Conservation (phyloP, 1,140 invertebrate genomes). For the Trinorchestia longiramus region DNA sequence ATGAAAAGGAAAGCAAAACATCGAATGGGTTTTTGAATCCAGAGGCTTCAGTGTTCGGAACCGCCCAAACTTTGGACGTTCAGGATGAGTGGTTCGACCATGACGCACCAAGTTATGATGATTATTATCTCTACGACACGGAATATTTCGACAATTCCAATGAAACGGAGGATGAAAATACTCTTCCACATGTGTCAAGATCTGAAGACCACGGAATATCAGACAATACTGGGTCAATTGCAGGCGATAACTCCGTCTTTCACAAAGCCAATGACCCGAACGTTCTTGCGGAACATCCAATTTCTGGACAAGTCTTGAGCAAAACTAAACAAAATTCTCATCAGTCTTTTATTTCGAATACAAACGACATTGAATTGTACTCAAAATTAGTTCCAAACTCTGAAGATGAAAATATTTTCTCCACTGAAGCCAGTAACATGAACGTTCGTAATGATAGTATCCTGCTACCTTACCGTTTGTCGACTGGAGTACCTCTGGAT, state of each 20-base stretch:
- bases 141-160: neutral
- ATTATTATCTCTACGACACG: constrained; percentile 11
- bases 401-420: neutral
- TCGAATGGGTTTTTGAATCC: neutral
- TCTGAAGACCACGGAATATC: neutral
- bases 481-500: neutral
- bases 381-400: neutral
- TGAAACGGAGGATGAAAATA: neutral
- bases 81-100: neutral
- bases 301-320: neutral
- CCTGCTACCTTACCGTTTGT: neutral
- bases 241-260: neutral
- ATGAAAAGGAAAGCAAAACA: neutral
- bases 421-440: neutral
- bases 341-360: neutral
- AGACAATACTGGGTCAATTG: neutral
- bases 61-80: neutral
- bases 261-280: neutral
- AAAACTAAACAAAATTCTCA: neutral
- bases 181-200: neutral
- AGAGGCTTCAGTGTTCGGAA: neutral
- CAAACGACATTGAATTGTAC: neutral
- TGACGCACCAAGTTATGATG: neutral
- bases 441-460: neutral
- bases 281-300: neutral